Percentiles rank a stretch among this genome's conserved stretches.
These are phyloP conservation scores for Calephelis nemesis DNA, from an alignment of 1,140 invertebrate species.

Conservation along the genomic window DNA sequence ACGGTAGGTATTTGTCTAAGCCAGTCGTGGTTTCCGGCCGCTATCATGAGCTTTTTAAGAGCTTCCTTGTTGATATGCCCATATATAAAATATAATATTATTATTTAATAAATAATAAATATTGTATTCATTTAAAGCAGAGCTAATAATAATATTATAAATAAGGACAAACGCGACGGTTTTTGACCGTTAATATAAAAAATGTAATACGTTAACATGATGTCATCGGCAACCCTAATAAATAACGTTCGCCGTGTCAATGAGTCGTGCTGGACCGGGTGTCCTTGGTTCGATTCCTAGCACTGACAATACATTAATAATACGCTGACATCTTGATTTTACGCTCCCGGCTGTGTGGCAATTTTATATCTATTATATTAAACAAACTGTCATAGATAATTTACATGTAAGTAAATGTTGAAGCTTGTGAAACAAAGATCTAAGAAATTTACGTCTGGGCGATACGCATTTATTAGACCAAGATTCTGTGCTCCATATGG, in stretches of 20 bases:
- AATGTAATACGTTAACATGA: background rate
- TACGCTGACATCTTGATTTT: conserved; percentile 17
- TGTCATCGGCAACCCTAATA: conserved; percentile 11
- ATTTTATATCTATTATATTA: conserved; percentile 15
- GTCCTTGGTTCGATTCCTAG: conserved; percentile 16
- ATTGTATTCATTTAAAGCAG: no score
- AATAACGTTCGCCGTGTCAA: conserved; percentile 14
- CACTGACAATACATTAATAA: conserved; percentile 17
- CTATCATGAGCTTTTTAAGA: no score
- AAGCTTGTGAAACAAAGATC: background rate
- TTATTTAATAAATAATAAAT: no score
- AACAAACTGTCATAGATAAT: conserved; percentile 2
- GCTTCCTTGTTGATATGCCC: no score
- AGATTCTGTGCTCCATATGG: no score
- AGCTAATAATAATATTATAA: no score
- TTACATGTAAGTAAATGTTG: conserved; percentile 7
- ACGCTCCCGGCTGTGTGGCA: conserved; percentile 4
- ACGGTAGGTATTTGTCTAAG: no score
- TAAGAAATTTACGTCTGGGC: no score
- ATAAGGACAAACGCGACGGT: background rate
- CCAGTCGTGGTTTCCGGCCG: no score
- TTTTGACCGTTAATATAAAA: background rate
- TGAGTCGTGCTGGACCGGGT: conserved; percentile 13
- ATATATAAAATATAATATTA: no score
- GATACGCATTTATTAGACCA: no score